Evolutionary conservation across 2,113 vertebrate genomes (phyloP).

Genomic region (Scortum barcoo): DNA sequence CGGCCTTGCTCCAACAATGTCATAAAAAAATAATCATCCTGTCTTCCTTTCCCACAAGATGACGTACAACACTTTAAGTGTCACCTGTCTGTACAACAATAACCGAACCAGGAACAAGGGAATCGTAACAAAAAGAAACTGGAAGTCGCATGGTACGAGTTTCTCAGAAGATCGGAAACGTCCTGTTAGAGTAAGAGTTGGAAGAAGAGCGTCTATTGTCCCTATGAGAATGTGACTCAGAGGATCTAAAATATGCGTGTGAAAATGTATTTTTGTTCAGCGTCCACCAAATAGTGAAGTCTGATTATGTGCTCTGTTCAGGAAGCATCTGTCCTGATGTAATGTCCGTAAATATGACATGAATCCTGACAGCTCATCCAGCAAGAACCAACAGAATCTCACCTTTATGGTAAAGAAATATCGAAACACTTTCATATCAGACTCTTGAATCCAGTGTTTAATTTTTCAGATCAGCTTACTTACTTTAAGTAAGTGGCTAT

Average conservation of each 20-base stretch:
- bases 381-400: background rate
- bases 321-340: slow-evolving; percentile 15
- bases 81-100: slow-evolving; percentile 35
- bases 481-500: background rate
- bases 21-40: slow-evolving; percentile 6
- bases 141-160: background rate
- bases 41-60: slow-evolving; percentile 43
- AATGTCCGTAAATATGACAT: background rate
- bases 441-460: background rate
- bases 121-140: slow-evolving; percentile 13
- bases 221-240: background rate
- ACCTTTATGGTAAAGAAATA: background rate
- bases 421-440: background rate
- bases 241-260: background rate
- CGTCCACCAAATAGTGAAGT: background rate
- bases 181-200: background rate
- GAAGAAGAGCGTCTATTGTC: slow-evolving; percentile 9
- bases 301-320: background rate
- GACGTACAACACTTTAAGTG: background rate
- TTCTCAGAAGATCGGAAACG: slow-evolving; percentile 1
- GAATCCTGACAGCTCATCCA: background rate
- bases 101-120: background rate
- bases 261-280: slow-evolving; percentile 11
- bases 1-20: background rate
- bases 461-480: background rate